A percentile compares a stretch with the other conserved stretches of the same genome.
These are phyloP conservation scores for Antigone vipio DNA, from an alignment of 2,113 vertebrate species.

Conservation along the genomic window DNA sequence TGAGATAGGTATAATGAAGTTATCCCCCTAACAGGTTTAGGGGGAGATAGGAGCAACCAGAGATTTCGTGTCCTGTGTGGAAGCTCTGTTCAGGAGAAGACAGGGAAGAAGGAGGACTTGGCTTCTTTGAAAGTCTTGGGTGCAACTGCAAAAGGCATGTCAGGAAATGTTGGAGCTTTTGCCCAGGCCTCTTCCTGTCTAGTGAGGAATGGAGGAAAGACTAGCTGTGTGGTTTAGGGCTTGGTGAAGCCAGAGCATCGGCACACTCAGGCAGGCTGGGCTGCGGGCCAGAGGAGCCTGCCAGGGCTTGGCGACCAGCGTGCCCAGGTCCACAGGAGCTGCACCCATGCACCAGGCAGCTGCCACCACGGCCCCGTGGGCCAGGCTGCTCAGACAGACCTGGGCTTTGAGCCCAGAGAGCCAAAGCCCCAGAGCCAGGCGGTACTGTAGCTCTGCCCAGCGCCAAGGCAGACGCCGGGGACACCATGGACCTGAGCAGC, in stretches of 20 bases:
- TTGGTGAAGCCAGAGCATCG: neutral
- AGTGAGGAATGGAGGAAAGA: neutral
- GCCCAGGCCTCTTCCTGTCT: neutral
- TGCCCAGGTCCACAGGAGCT: neutral
- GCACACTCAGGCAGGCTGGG: fast-evolving
- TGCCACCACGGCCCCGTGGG: neutral
- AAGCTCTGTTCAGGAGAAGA: neutral
- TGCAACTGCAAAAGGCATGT: neutral
- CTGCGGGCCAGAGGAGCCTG: neutral
- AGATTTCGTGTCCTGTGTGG: fast-evolving
- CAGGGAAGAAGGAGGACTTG: neutral
- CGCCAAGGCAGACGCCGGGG: neutral
- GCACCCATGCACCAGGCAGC: neutral
- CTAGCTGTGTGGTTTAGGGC: neutral
- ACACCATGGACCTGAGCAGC: neutral
- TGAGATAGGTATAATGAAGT: neutral
- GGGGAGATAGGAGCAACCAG: neutral
- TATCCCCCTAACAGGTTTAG: neutral
- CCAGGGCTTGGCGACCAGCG: neutral
- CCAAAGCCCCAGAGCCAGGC: neutral
- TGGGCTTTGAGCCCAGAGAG: neutral
- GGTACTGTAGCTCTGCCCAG: neutral
- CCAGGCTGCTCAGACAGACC: neutral
- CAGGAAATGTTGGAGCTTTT: neutral
- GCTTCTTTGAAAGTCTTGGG: neutral